phyloP scores from a whole-genome alignment of 2,888 invertebrate species.

The Pseudococcus longispinus region DNA sequence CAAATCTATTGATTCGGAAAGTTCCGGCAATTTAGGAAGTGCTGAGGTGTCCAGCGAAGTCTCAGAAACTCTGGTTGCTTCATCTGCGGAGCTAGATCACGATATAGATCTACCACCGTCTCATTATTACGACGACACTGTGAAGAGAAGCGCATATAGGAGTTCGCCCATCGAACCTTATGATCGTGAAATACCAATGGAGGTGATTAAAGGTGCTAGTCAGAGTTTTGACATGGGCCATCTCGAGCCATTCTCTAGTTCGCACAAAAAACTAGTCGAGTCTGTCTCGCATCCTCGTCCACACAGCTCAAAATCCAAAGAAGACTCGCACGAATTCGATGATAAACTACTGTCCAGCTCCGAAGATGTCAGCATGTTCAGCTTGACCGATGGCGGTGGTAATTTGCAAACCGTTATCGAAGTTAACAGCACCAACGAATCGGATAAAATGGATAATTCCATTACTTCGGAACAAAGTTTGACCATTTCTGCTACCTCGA shows the following conservation, averaged over 20 bases:
- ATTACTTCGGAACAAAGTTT: conserved; percentile 62
- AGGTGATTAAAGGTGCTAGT: conserved; percentile 60
- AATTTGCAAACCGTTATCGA: conserved; percentile 62
- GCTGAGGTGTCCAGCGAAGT: conserved; percentile 83
- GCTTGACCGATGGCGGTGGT: conserved; percentile 43
- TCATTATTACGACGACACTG: conserved; percentile 64
- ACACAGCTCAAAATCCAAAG: background rate
- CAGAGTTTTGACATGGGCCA: conserved; percentile 23
- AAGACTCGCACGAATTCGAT: background rate
- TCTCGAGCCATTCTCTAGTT: background rate
- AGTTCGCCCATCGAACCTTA: conserved; percentile 60
- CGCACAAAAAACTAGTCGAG: background rate
- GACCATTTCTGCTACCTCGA: conserved; percentile 64
- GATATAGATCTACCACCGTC: conserved; percentile 72
- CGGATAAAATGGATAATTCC: conserved; percentile 63
- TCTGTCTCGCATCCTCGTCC: background rate
- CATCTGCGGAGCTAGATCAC: conserved; percentile 81
- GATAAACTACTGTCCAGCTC: conserved; percentile 38
- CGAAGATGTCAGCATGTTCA: conserved; percentile 48
- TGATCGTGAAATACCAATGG: conserved; percentile 61
- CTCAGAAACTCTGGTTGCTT: conserved; percentile 91
- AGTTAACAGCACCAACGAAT: conserved; percentile 63
- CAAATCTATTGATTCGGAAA: conserved; percentile 88
- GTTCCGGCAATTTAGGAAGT: conserved; percentile 86
- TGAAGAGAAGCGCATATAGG: background rate